phyloP scores from a whole-genome alignment of 1,140 invertebrate species.

The Drosophila pachea region DNA sequence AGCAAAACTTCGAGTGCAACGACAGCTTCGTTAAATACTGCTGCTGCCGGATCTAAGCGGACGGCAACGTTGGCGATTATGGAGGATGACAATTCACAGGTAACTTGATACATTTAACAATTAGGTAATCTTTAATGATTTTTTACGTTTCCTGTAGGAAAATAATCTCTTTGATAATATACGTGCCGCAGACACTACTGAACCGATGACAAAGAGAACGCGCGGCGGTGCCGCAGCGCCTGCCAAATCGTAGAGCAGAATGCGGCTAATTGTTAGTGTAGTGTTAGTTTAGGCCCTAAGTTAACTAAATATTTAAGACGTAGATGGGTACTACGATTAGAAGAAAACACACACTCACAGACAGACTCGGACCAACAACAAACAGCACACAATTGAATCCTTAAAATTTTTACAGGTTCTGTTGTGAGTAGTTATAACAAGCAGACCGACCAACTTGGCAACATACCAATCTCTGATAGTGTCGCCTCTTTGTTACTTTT shows the following conservation, averaged over 20 bases:
- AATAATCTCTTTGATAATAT: conserved; percentile 69
- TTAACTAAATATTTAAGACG: conserved; percentile 74
- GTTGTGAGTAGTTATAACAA: conserved; percentile 30
- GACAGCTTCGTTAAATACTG: conserved; percentile 23
- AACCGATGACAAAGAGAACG: conserved; percentile 63
- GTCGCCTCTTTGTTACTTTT: conserved; percentile 58
- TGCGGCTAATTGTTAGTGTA: conserved; percentile 68
- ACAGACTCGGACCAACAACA: conserved; percentile 32
- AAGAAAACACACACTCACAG: conserved; percentile 33
- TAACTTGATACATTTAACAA: neutral
- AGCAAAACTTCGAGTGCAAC: conserved; percentile 36
- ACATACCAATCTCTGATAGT: conserved; percentile 27
- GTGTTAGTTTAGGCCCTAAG: conserved; percentile 66
- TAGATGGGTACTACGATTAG: conserved; percentile 43
- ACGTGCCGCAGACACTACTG: conserved; percentile 63
- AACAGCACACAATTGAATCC: conserved; percentile 18
- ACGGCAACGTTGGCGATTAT: conserved; percentile 48
- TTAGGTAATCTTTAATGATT: neutral
- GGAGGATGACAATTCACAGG: conserved; percentile 61
- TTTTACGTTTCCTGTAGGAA: conserved; percentile 31
- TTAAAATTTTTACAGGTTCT: conserved; percentile 48
- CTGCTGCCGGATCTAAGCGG: conserved; percentile 45
- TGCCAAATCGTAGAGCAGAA: conserved; percentile 56
- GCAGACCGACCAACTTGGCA: conserved; percentile 53
- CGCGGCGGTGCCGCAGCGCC: conserved; percentile 56